Conservation (phyloP, 2,888 invertebrate species). For the Thera britannica region DNA sequence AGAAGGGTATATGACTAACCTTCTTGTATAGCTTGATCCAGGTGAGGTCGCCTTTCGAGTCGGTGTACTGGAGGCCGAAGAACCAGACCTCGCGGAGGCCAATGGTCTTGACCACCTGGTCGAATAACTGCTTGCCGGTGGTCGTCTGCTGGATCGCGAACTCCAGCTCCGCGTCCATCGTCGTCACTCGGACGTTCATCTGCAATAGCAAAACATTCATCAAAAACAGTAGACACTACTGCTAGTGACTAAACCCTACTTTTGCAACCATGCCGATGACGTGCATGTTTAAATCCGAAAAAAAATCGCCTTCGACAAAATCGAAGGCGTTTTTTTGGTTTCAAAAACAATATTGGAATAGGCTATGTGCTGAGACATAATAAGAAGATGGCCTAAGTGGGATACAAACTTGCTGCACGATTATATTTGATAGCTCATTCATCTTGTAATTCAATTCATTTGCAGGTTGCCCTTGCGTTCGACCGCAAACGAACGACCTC, state of each 20-base stretch:
- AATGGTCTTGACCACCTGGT: slow-evolving; percentile 99
- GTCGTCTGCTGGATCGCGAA: slow-evolving; percentile 99
- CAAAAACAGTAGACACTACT: not conserved
- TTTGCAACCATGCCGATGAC: not conserved
- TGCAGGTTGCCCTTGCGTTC: slow-evolving; percentile 48
- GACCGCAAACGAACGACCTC: slow-evolving; percentile 54
- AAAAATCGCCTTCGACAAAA: no score
- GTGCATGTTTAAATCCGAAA: not conserved
- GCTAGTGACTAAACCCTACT: not conserved
- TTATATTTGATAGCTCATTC: slow-evolving; percentile 32
- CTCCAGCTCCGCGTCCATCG: slow-evolving; percentile 99
- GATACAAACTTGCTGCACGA: slow-evolving; percentile 16
- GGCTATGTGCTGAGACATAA: not conserved
- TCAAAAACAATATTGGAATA: not conserved
- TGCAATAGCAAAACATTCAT: slow-evolving; percentile 43
- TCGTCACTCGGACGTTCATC: slow-evolving; percentile 99
- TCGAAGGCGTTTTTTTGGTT: no score
- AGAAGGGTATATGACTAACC: slow-evolving; percentile 85
- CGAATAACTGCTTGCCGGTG: slow-evolving; percentile 99
- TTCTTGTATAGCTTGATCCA: slow-evolving; percentile 99
- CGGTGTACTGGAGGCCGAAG: slow-evolving; percentile 99
- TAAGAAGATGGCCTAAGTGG: slow-evolving; percentile 13
- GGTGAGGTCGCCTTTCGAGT: slow-evolving; percentile 98
- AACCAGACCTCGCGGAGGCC: slow-evolving; percentile 99
- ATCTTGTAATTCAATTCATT: slow-evolving; percentile 25